Evolutionary conservation across 2,797 vertebrate species (phyloP).

Genomic region (Eidolon dupreanum): DNA sequence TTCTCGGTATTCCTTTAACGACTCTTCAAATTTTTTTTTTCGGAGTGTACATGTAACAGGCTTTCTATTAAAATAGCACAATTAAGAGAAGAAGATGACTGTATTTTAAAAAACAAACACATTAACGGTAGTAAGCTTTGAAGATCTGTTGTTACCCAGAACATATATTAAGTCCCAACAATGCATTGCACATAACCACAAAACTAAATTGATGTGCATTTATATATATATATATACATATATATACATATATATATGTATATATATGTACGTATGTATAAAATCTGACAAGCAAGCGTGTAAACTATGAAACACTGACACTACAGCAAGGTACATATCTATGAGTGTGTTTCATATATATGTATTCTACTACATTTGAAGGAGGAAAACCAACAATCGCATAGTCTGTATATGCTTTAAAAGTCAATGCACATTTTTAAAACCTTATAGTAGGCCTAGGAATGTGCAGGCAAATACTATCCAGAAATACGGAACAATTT

Average conservation of each 20-base stretch:
- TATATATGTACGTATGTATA: no score
- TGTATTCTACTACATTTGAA: not conserved
- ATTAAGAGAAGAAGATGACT: not conserved
- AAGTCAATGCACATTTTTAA: not conserved
- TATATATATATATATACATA: not conserved
- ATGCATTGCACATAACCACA: not conserved
- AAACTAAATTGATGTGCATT: not conserved
- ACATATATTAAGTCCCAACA: not conserved
- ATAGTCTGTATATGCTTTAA: not conserved
- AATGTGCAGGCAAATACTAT: not conserved
- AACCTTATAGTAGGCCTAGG: not conserved
- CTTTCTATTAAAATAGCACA: conserved; percentile 15
- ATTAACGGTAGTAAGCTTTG: not conserved
- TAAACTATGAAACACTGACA: not conserved
- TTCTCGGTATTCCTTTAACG: conserved; percentile 17
- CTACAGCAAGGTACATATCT: not conserved
- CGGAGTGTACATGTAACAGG: conserved; percentile 36
- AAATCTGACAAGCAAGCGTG: not conserved
- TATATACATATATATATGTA: no score
- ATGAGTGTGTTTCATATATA: not conserved
- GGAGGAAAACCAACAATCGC: not conserved
- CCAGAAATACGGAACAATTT: conserved; percentile 6
- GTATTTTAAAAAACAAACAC: not conserved
- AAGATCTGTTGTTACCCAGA: not conserved
- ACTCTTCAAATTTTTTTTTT: conserved; percentile 23